Conservation (phyloP, 2,797 vertebrate species). For the Peromyscus nudipes region DNA sequence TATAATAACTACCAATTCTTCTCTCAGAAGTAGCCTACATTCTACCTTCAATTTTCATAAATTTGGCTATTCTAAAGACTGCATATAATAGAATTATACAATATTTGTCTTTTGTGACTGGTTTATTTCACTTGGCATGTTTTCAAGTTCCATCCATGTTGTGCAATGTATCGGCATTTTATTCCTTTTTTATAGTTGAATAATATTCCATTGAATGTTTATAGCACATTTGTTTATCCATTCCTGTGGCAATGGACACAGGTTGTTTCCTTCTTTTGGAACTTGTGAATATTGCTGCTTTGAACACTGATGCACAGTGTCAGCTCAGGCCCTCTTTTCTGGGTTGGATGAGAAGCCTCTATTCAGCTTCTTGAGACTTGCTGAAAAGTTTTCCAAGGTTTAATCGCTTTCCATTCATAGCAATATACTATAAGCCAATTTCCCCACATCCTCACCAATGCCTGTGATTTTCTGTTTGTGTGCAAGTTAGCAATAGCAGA, state of each 20-base stretch:
- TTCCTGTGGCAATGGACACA: not conserved
- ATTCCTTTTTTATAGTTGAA: not conserved
- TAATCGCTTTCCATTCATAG: not conserved
- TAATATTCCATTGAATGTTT: not conserved
- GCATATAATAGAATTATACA: not conserved
- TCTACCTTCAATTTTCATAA: not conserved
- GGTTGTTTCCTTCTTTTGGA: not conserved
- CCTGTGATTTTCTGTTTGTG: not conserved
- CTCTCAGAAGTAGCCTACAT: not conserved
- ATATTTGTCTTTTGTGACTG: not conserved
- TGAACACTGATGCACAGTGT: not conserved
- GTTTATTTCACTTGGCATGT: not conserved
- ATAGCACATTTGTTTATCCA: not conserved
- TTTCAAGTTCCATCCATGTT: slow-evolving; percentile 1
- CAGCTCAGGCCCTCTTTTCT: not conserved
- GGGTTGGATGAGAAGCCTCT: not conserved
- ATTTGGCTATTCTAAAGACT: not conserved
- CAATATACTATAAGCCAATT: not conserved
- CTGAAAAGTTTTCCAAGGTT: not conserved
- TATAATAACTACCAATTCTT: not conserved
- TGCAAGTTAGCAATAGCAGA: not conserved
- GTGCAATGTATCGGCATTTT: not conserved
- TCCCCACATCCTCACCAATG: not conserved
- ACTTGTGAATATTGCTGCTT: not conserved
- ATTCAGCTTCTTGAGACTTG: not conserved